These are phyloP conservation scores for Steatocranus sp. DNA, from an alignment of 2,797 vertebrate genomes.

Conservation along the genomic window DNA sequence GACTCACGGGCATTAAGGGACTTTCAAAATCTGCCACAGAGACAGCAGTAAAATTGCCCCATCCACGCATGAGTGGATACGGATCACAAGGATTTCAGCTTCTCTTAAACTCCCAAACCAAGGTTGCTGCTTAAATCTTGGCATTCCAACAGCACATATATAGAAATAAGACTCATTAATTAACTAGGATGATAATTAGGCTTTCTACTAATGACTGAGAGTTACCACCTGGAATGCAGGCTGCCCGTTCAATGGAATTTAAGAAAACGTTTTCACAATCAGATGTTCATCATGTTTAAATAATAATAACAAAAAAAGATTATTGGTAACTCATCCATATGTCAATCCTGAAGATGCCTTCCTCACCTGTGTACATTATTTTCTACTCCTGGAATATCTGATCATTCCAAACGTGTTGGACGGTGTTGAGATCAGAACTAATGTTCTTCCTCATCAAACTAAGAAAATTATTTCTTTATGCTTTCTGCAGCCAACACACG, in stretches of 20 bases:
- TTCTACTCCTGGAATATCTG: not conserved
- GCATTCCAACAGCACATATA: not conserved
- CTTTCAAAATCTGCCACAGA: slow-evolving; percentile 18
- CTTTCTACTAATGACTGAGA: not conserved
- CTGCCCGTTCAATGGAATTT: not conserved
- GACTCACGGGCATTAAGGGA: not conserved
- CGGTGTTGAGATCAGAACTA: not conserved
- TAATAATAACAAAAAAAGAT: not conserved
- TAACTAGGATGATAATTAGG: not conserved
- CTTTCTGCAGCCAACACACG: not conserved
- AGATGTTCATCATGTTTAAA: not conserved
- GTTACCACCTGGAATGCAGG: not conserved
- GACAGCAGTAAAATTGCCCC: not conserved
- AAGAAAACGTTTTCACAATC: not conserved
- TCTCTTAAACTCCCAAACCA: not conserved
- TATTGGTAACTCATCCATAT: not conserved
- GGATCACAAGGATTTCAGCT: not conserved
- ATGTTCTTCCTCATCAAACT: not conserved
- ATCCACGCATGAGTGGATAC: not conserved
- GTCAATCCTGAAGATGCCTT: not conserved
- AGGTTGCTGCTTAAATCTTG: not conserved
- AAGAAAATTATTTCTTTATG: not conserved
- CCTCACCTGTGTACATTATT: not conserved
- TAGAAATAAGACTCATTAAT: not conserved
- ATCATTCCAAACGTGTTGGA: not conserved